Conservation (phyloP, 2,888 invertebrate genomes). For the Eupithecia abbreviata region DNA sequence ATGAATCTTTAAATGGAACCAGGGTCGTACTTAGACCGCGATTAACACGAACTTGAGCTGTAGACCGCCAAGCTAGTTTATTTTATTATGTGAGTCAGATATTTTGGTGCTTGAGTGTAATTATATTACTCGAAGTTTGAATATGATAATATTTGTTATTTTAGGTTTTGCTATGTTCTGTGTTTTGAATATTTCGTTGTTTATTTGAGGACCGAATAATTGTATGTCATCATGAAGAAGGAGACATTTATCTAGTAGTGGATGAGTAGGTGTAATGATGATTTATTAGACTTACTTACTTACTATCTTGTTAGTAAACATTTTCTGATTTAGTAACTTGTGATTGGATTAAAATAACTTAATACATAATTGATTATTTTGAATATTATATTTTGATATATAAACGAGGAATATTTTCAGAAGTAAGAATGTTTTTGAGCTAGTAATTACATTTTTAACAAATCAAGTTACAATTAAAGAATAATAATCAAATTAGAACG, state of each 20-base stretch:
- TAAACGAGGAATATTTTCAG: neutral
- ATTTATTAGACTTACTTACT: neutral
- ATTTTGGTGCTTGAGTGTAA: neutral
- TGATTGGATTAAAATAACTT: neutral
- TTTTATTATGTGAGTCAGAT: neutral
- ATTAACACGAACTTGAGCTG: neutral
- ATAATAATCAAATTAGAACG: too few species aligned
- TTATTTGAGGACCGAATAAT: neutral
- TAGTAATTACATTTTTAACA: too few species aligned
- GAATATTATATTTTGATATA: neutral
- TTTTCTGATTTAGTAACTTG: neutral
- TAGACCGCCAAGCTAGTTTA: neutral
- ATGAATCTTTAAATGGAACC: conserved; percentile 8
- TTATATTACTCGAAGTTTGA: neutral
- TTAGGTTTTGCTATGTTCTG: neutral
- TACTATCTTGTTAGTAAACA: neutral
- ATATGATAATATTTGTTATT: neutral
- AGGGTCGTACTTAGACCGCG: neutral
- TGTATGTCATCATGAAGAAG: neutral
- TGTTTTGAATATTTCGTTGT: neutral
- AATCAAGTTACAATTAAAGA: too few species aligned
- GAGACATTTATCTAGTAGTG: neutral
- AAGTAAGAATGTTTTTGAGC: too few species aligned
- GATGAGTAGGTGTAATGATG: neutral
- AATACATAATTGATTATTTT: neutral